phyloP scores from a whole-genome alignment of 2,888 invertebrate genomes.

The Diarsia rubi region DNA sequence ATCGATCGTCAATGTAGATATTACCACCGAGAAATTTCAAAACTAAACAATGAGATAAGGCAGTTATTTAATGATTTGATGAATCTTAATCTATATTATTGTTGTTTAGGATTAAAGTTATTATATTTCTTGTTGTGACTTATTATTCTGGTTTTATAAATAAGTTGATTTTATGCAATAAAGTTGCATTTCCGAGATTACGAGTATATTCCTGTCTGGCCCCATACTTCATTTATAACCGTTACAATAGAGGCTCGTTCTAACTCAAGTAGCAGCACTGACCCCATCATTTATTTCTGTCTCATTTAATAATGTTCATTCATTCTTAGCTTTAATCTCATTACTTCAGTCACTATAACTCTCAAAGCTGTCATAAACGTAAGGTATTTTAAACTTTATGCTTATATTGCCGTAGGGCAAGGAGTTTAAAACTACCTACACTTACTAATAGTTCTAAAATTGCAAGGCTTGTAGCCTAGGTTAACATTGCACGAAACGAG shows the following conservation, averaged over 20 bases:
- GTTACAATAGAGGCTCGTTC: constrained; percentile 29
- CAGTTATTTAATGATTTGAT: neutral
- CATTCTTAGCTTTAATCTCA: constrained; percentile 40
- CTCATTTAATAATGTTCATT: constrained; percentile 63
- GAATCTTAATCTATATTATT: neutral
- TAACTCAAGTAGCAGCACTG: constrained; percentile 35
- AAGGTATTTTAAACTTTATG: constrained; percentile 8
- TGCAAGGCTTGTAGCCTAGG: neutral
- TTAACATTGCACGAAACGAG: neutral
- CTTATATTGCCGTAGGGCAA: neutral
- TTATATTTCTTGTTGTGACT: no score
- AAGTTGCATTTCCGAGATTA: neutral
- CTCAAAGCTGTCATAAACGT: constrained; percentile 24
- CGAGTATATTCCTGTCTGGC: constrained; percentile 2
- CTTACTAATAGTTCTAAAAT: neutral
- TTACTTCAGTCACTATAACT: constrained; percentile 44
- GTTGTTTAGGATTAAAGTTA: neutral
- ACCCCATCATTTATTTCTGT: constrained; percentile 59
- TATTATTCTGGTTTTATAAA: neutral
- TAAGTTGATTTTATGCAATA: neutral
- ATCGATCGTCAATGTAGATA: neutral
- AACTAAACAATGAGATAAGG: neutral
- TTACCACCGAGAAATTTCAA: neutral
- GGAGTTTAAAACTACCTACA: neutral
- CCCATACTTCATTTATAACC: neutral